Evolutionary conservation across 2,888 invertebrate species (phyloP), one percentile per base, ranked within the genome.

Genomic region (Drosophila kokeensis): DNA sequence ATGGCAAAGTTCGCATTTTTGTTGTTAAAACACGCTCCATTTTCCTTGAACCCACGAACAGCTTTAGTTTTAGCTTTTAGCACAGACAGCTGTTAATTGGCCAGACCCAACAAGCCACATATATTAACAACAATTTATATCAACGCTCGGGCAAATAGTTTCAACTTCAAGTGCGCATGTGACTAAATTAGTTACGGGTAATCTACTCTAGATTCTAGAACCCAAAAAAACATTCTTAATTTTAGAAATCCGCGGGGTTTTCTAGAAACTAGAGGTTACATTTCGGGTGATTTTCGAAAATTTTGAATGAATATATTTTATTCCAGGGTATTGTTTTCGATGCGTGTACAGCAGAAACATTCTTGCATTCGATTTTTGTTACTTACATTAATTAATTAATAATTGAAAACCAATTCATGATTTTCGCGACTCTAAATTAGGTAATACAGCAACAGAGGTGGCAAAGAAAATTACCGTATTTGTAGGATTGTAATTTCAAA

Each of bases 41-140:
- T 86, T 84, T 90, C 85, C 85, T 90, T 86, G 85, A 85, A 85
- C 90, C 76, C 50, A 73, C n/a, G 57, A 63, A 21, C 59, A 45
- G 50, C 52, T 24, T 49, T 30, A 49, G 58, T 71, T 67, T 72
- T 29, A 54, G 55, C 81, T 69, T 70, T 87, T 83, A 77, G 69
- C 66, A 69, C 70, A 50, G 21, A 18, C 18, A 11, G 11, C 65
- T 64, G 66, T 61, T 80, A 89, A 87, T 81, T 90, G 78, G 62
- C 59, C 50, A 58, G 55, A 42, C 40, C 40, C 63, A 55, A 63
- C 73, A 54, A 58, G 76, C 73, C 63, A 65, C 24, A 32, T 50
- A 36, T 73, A 81, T 73, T 79, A 76, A 58, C 52, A 21, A 64
- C 60, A 73, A 69, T 52, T 54, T 61, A 45, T 59, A 68, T 74